Base-by-base conservation (phyloP, 2,797 vertebrate species). In the Rhinoraja longicauda region DNA sequence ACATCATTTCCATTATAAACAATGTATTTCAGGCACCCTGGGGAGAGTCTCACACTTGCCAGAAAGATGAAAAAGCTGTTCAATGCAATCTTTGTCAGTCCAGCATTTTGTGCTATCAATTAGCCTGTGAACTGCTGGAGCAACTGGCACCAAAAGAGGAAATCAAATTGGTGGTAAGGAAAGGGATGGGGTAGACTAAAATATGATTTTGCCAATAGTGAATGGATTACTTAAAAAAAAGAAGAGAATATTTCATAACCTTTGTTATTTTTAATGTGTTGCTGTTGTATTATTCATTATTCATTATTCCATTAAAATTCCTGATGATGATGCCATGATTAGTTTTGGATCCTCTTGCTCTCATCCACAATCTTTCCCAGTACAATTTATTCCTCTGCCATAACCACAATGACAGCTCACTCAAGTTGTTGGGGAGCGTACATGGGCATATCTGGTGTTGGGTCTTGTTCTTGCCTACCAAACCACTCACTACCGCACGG, bases 21-120 rank as follows among this genome's bases (percentile, higher is more conserved):
- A 99, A 99, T 90, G 98, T 99, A 94, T 98, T 99, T 94, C 99
- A 99, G 95, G 99, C 99, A 91, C 99, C 99, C 0, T 99, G 99
- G 99, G 99, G 99, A 24, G 99, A 98, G 94, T 98, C 98, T 81
- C 99, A 99, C 95, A 98, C 97, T 95, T 99, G 99, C 95, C 98
- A 98, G 96, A 99, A 99, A 95, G 98, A 99, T 7, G 98, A 98
- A 95, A 99, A 98, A 95, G 97, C 97, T 84, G 96, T 97, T 77
- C 98, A 99, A 96, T 99, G 99, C 95, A 97, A 96, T 94, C 96
- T 99, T 93, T 99, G 99, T 94, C 99, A 99, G 95, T 99, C 98
- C 95, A 99, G 99, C 95, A 99, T 99, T 96, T 96, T 99, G 93
- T 99, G 99, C 95, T 99, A 99, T 96, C 99, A 99, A 96, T 96